Percentiles rank a stretch among this genome's conserved stretches.
Conservation (phyloP, 2,113 vertebrate genomes). For the Pardalotus punctatus region DNA sequence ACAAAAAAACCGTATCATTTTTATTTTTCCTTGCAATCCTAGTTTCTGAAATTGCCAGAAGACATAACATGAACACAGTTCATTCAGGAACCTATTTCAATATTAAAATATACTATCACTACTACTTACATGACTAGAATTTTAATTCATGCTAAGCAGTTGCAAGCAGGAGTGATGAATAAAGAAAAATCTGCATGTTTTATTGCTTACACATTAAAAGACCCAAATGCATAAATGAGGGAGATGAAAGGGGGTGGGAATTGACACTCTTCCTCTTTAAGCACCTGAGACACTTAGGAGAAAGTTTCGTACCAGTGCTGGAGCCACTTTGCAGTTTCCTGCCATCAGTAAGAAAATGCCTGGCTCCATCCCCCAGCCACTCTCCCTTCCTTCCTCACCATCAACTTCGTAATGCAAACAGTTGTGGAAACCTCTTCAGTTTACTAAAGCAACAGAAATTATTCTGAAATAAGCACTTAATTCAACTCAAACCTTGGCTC, state of each 20-base stretch:
- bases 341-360: not conserved
- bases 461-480: not conserved
- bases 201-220: not conserved
- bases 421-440: not conserved
- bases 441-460: not conserved
- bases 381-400: not conserved
- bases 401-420: not conserved
- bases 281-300: not conserved
- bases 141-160: not conserved
- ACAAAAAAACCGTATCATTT: rapidly evolving
- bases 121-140: not conserved
- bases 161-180: not conserved
- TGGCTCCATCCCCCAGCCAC: not conserved
- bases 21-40: not conserved
- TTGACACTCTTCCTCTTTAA: not conserved
- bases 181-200: not conserved
- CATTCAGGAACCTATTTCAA: not conserved
- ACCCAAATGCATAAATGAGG: not conserved
- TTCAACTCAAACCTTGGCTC: not conserved
- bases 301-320: not conserved
- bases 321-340: not conserved
- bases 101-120: not conserved
- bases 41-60: not conserved
- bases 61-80: not conserved
- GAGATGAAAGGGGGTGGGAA: not conserved